phyloP scores from a whole-genome alignment of 2,888 invertebrate genomes.

The Deroplatys truncata region DNA sequence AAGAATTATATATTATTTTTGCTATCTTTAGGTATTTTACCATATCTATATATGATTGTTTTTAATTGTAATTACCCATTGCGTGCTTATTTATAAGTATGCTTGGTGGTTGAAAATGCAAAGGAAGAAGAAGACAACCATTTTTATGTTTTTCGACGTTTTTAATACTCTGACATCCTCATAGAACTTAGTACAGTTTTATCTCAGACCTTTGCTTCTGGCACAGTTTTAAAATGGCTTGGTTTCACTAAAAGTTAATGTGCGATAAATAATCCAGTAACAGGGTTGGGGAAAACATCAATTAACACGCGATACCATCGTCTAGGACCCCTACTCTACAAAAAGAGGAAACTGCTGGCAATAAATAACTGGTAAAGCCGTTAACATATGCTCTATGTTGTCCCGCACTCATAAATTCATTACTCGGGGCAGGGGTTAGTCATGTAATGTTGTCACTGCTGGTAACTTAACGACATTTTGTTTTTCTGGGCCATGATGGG shows the following conservation, averaged over 20 bases:
- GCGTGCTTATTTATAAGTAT: too few species aligned
- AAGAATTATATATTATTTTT: too few species aligned
- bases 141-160: background rate
- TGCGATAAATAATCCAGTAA: background rate
- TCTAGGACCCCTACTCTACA: background rate
- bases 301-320: background rate
- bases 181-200: background rate
- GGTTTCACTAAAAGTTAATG: background rate
- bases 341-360: background rate
- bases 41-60: too few species aligned
- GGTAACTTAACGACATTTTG: background rate
- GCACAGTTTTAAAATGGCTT: background rate
- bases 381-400: background rate
- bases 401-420: background rate
- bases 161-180: background rate
- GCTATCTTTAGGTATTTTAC: too few species aligned
- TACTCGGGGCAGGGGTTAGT: background rate
- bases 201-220: background rate
- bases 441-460: background rate
- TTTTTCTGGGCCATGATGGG: too few species aligned
- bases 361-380: background rate
- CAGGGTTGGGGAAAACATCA: background rate
- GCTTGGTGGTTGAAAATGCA: too few species aligned
- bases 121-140: too few species aligned
- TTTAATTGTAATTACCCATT: too few species aligned